Evolutionary conservation across 2,113 vertebrate species (phyloP).

Genomic region (Odocoileus virginianus): DNA sequence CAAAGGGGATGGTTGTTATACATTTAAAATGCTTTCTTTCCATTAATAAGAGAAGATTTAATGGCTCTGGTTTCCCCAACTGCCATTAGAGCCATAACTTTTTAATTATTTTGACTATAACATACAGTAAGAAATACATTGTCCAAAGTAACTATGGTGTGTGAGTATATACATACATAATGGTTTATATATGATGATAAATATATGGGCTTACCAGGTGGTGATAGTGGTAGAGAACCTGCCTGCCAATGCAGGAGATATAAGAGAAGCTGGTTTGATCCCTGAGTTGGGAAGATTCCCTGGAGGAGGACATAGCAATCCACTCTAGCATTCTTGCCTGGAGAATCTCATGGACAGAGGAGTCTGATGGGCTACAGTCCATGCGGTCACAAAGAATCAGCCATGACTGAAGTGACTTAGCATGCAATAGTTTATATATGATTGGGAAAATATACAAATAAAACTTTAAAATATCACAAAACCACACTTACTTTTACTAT

Average conservation of each 20-base stretch:
- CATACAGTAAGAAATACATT: slow-evolving; percentile 9
- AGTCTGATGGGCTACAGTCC: neutral
- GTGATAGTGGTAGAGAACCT: neutral
- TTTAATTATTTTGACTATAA: slow-evolving; percentile 33
- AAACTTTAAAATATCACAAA: neutral
- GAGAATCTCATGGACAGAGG: neutral
- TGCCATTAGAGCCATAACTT: neutral
- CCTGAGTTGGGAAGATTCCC: neutral
- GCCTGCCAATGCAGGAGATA: neutral
- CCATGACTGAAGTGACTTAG: neutral
- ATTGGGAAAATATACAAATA: neutral
- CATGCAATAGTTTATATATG: neutral
- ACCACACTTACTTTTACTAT: neutral
- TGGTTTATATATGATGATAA: neutral
- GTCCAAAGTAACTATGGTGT: neutral
- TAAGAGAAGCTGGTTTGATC: neutral
- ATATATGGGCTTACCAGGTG: neutral
- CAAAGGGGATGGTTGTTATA: neutral
- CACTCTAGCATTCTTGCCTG: neutral
- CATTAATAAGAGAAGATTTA: neutral
- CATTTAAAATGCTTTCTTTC: slow-evolving; percentile 29
- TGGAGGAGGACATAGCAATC: neutral
- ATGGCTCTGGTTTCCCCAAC: neutral
- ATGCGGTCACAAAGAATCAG: neutral
- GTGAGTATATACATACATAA: neutral